Conservation (phyloP, 64 coral and sea anemone genomes). For the Montipora cactus region DNA sequence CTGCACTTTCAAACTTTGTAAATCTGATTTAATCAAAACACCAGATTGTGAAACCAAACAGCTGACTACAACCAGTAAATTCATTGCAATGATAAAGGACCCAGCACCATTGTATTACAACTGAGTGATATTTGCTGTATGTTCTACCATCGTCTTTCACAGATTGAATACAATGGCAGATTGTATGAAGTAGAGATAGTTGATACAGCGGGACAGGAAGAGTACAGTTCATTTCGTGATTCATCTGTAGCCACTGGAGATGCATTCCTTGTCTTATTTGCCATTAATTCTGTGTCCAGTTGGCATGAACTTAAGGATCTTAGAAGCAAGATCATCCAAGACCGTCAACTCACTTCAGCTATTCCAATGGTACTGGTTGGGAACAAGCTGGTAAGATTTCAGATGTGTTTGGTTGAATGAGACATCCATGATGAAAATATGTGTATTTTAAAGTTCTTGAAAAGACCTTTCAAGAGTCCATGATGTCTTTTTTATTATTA, state of each 20-base stretch:
- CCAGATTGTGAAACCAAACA: too few species aligned
- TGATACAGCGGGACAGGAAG: slow-evolving; percentile 98
- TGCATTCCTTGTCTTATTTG: slow-evolving; percentile 96
- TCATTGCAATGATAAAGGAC: too few species aligned
- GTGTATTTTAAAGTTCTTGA: too few species aligned
- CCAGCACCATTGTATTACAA: too few species aligned
- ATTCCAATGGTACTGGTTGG: slow-evolving; percentile 96
- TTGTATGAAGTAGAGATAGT: slow-evolving; percentile 99
- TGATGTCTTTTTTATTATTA: too few species aligned
- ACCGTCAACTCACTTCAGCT: slow-evolving; percentile 75
- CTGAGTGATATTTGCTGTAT: too few species aligned
- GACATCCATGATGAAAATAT: background rate
- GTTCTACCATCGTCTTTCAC: background rate
- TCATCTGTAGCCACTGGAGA: slow-evolving; percentile 97
- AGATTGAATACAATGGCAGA: slow-evolving; percentile 97
- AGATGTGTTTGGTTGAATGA: background rate
- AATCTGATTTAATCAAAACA: too few species aligned
- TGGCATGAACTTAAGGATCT: slow-evolving; percentile 99
- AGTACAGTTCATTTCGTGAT: slow-evolving; percentile 96
- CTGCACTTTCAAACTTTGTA: too few species aligned
- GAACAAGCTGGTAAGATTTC: slow-evolving; percentile 88
- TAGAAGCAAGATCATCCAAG: slow-evolving; percentile 95
- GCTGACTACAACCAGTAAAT: too few species aligned
- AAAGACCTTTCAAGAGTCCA: too few species aligned
- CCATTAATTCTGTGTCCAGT: slow-evolving; percentile 94